Evolutionary conservation across 2,113 vertebrate genomes (phyloP).

Genomic region (Chloropsis cyanopogon): DNA sequence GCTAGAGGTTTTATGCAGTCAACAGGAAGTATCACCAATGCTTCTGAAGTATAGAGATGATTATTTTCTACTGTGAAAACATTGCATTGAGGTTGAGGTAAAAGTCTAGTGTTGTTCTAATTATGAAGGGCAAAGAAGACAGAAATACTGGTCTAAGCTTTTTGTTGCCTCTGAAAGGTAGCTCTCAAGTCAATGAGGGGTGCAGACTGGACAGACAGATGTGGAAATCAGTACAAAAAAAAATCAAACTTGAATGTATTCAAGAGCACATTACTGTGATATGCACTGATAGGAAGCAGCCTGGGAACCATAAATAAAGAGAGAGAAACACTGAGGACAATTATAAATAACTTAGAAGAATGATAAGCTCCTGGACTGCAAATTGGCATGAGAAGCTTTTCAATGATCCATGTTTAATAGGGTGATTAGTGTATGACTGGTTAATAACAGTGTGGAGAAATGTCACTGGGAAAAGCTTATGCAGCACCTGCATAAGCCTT

Average conservation of each 20-base stretch:
- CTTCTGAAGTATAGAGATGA: background rate
- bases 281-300: background rate
- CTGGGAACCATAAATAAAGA: slow-evolving; percentile 35
- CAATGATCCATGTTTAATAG: slow-evolving; percentile 37
- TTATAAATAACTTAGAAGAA: slow-evolving; percentile 50
- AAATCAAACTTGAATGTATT: background rate
- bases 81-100: background rate
- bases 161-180: background rate
- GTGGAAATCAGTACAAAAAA: background rate
- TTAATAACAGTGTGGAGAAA: slow-evolving; percentile 33
- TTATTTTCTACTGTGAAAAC: background rate
- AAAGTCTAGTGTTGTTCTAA: background rate
- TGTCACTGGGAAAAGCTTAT: background rate
- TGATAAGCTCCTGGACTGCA: slow-evolving; percentile 27
- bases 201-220: background rate
- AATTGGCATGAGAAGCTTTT: slow-evolving; percentile 32
- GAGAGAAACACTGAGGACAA: slow-evolving; percentile 13
- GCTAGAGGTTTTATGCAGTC: background rate
- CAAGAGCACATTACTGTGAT: background rate
- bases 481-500: background rate
- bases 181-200: background rate
- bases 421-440: slow-evolving; percentile 41
- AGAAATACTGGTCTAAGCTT: background rate
- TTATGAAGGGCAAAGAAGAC: slow-evolving; percentile 4
- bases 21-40: background rate